Base-by-base conservation (phyloP, 2,797 vertebrate genomes). In the Sternotherus odoratus region DNA sequence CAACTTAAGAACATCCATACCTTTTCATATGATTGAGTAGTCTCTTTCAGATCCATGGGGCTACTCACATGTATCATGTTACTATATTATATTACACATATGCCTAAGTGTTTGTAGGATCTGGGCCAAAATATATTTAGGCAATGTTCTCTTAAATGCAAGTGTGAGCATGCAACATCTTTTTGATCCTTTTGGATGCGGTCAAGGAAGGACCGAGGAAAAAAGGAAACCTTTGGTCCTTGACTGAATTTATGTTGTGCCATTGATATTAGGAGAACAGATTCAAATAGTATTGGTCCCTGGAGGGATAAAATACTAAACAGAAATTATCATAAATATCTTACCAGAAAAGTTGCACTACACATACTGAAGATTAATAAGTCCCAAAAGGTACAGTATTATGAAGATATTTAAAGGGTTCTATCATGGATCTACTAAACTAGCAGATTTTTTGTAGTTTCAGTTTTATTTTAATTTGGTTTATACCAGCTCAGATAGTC, bases 381-480 rank as follows among this genome's bases (percentile, higher is more conserved):
- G 12, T 77, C n/a, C 74, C 30, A 56, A 85, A 24, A 49, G 53
- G 85, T n/a, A 92, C 51, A 26, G 13, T 60, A 56, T 86, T 92
- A 92, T 83, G 78, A 91, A 23, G 50, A 12, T 77, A 87, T 23
- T 19, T 77, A 15, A 87, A 86, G n/a, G n/a, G 49, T 8, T 3
- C 57, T 83, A 75, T 26, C 91, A 21, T 87, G 56, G 66, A 17
- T 77, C 82, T 48, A 57, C 50, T 54, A 33, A 54, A 49, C 57
- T 23, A 17, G 50, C 36, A 77, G 54, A 10, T 92, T 81, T 91
- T 92, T 90, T 82, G 36, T 30, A 77, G 28, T 8, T 75, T 30
- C 13, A 63, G 53, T 82, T 94, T 84, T 85, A 39, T 91, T 91
- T 92, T 86, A 6, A 86, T 87, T 86, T 93, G 13, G 12, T 88